phyloP scores from a whole-genome alignment of 2,113 vertebrate genomes.

The Cinclus cinclus region DNA sequence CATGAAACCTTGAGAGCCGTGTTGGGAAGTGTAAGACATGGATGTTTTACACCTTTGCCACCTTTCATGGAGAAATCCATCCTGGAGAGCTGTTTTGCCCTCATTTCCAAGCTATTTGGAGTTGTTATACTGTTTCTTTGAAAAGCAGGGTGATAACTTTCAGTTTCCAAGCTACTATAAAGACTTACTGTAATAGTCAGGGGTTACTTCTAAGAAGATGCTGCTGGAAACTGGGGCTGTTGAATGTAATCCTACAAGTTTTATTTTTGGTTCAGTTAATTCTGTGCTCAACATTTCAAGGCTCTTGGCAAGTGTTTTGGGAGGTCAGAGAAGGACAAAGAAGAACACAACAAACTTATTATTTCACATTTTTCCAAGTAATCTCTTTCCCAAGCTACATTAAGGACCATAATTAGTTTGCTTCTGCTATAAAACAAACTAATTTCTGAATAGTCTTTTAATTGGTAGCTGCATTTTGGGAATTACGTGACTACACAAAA shows the following conservation, averaged over 20 bases:
- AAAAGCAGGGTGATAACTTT: background rate
- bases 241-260: background rate
- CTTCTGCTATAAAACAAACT: slow-evolving; percentile 7
- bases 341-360: slow-evolving; percentile 14
- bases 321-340: slow-evolving; percentile 15
- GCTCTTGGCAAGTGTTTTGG: background rate
- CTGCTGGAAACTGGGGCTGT: background rate
- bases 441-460: background rate
- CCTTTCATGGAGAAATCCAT: background rate
- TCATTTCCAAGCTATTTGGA: background rate
- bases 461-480: background rate
- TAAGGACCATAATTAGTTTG: slow-evolving; percentile 30
- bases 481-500: background rate
- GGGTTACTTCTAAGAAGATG: background rate
- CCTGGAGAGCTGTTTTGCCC: background rate
- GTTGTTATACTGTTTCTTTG: background rate
- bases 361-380: background rate
- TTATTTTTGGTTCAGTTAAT: slow-evolving; percentile 3
- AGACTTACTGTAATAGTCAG: background rate
- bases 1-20: background rate
- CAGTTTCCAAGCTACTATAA: background rate
- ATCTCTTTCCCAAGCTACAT: background rate
- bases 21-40: background rate
- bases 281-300: background rate
- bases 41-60: background rate